phyloP scores from a whole-genome alignment of 2,888 invertebrate species.

The Drosophila antonietae region DNA sequence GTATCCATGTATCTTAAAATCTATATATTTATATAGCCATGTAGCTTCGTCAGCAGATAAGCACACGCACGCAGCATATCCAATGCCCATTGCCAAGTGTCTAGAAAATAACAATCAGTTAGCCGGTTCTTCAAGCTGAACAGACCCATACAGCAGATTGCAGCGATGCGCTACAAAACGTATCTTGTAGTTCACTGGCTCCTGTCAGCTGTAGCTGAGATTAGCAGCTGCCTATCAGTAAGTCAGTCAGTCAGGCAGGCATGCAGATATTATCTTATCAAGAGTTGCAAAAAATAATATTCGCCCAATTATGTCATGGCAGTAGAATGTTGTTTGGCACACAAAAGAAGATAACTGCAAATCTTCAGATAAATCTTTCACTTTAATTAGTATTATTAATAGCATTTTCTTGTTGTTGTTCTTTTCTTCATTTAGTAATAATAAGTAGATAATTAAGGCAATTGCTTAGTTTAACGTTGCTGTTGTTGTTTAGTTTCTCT shows the following conservation, averaged over 20 bases:
- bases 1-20: background rate
- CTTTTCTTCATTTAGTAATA: conserved; percentile 26
- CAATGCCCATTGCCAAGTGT: conserved; percentile 23
- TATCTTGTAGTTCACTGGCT: conserved; percentile 41
- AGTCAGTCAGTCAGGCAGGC: conserved; percentile 20
- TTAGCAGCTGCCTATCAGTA: conserved; percentile 30
- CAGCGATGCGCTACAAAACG: conserved; percentile 65
- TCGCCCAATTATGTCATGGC: conserved; percentile 67
- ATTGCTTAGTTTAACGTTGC: conserved; percentile 34
- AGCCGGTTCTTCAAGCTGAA: conserved; percentile 71
- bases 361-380: conserved; percentile 19
- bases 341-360: conserved; percentile 30
- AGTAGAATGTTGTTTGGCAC: conserved; percentile 51
- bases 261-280: conserved; percentile 47
- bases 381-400: conserved; percentile 68
- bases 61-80: conserved; percentile 50
- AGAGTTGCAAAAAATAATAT: conserved; percentile 63
- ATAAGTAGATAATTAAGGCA: conserved; percentile 26
- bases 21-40: background rate
- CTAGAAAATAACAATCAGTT: conserved; percentile 55
- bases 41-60: conserved; percentile 55
- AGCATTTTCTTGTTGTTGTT: conserved; percentile 12
- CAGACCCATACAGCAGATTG: conserved; percentile 41
- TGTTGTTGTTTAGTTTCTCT: conserved; percentile 44
- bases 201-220: conserved; percentile 63